Base-by-base conservation (phyloP, 2,797 vertebrate genomes). In the Chaetophractus vellerosus region DNA sequence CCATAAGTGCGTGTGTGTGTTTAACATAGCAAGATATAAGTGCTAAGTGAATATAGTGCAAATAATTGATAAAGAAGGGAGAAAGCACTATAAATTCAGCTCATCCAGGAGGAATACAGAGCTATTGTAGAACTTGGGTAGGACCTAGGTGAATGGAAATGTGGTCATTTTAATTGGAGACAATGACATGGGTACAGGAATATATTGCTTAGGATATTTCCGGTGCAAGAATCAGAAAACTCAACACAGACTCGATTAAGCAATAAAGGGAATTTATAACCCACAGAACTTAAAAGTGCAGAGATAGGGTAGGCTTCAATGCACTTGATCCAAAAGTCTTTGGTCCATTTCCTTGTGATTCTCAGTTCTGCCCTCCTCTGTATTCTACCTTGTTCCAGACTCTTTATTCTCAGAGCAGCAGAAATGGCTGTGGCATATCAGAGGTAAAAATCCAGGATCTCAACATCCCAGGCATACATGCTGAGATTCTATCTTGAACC, bases 161-260 rank as follows among this genome's bases (percentile, higher is more conserved):
- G 72, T 85, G 33, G 28, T 52, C 88, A 41, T 52, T 75, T 66
- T 36, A 15, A 26, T 14, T 52, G 48, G 61, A 28, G 2, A 75
- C 48, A 86, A 72, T 90, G 52, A 9, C 41, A 26, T 9, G 15
- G 71, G 9, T 26, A 3, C 55, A 76, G 19, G 7, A 66, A 36
- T 85, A 19, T 28, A 52, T 83, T 48, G 69, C 64, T 55, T 69
- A 83, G 52, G 59, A 31, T 66, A 33, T 84, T 57, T 55, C 61
- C 55, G n/a, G 24, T 14, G 1, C 24, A 78, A 94, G 55, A 72
- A 88, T 69, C 19, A 91, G 84, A 93, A 89, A 83, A 87, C 26
- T 16, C 21, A 84, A 75, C 33, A 87, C 45, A 71, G 52, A 48
- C 28, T 9, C 48, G 31, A 41, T 41, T 89, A 33, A 71, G 57